Evolutionary conservation across 2,797 vertebrate species (phyloP), one percentile per base, ranked within the genome.

Genomic region (Eulemur rubriventer): DNA sequence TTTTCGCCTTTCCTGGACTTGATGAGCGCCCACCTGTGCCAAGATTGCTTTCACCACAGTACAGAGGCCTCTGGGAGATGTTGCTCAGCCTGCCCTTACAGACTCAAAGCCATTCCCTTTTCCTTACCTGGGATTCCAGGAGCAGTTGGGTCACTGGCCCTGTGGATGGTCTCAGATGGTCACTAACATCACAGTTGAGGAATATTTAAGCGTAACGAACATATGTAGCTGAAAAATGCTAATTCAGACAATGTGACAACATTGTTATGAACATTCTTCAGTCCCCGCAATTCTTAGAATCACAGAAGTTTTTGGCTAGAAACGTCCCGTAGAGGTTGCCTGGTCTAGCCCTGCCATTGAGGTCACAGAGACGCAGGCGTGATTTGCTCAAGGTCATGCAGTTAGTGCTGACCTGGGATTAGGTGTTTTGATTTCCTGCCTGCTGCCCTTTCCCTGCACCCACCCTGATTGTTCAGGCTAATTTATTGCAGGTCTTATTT

Each of bases 401-500:
- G 20, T 83, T 18, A 30, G 9, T 20, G 48, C 26, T 18, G 13
- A 67, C 86, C 76, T 55, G 38, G 57, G 63, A 65, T 20, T 61
- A 79, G 59, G 70, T 26, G 82, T 89, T 70, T 33, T 12, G 73
- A 52, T 80, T 89, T 73, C 59, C 67, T 79, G 30, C 50, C 65
- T 41, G 13, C 6, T 28, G 75, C 59, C 90, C 81, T 63, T 70
- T 72, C n/a, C 50, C 59, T 10, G 0, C 3, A 38, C 7, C 28
- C 67, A 38, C 26, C 2, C 57, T 33, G 55, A 35, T 12, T 83
- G 61, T 59, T 89, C 69, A 76, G 1, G 11, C 18, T 16, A n/a
- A 70, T 95, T 92, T 81, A 94, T 81, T 38, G 28, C 88, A 84
- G 84, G 67, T 67, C 61, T 43, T 61, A 4, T 89, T 90, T 86